A percentile compares a stretch with the other conserved stretches of the same genome.
Evolutionary conservation across 2,888 invertebrate genomes (phyloP).

Genomic region (Microchrysa polita): DNA sequence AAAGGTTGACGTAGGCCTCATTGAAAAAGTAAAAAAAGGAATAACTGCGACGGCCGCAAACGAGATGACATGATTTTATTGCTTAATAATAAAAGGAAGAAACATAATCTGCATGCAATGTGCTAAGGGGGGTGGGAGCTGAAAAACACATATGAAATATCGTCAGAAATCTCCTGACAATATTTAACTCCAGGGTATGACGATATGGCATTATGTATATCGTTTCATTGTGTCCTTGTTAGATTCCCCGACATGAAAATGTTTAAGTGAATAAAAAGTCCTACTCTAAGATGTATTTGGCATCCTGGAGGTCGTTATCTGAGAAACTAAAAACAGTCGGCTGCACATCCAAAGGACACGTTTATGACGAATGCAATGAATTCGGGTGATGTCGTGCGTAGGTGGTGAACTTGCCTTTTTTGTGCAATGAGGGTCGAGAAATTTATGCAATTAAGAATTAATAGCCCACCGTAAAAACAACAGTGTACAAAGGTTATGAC

Average conservation of each 20-base stretch:
- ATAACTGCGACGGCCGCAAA: not conserved
- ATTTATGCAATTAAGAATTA: conserved; percentile 44
- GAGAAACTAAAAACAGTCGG: conserved; percentile 20
- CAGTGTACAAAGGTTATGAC: conserved; percentile 24
- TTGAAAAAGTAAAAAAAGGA: conserved; percentile 27
- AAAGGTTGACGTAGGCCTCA: conserved; percentile 17
- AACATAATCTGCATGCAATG: conserved; percentile 41
- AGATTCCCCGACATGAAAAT: too few species aligned
- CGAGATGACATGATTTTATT: conserved; percentile 37
- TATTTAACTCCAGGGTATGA: conserved; percentile 15
- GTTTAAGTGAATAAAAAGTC: not conserved
- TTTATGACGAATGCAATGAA: conserved; percentile 9
- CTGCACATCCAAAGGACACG: not conserved
- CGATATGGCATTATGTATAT: not conserved
- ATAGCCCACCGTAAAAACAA: conserved; percentile 36
- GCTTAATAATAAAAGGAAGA: conserved; percentile 43
- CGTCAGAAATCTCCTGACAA: not conserved
- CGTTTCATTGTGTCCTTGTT: conserved; percentile 3
- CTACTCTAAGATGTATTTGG: not conserved
- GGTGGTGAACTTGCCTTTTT: not conserved
- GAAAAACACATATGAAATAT: not conserved
- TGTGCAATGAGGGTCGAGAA: conserved; percentile 1
- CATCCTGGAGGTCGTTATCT: conserved; percentile 18
- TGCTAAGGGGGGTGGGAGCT: too few species aligned
- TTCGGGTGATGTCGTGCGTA: too few species aligned